Evolutionary conservation across 2,888 invertebrate species (phyloP), one percentile per base, ranked within the genome.

Genomic region (Ypsolopha sequella): DNA sequence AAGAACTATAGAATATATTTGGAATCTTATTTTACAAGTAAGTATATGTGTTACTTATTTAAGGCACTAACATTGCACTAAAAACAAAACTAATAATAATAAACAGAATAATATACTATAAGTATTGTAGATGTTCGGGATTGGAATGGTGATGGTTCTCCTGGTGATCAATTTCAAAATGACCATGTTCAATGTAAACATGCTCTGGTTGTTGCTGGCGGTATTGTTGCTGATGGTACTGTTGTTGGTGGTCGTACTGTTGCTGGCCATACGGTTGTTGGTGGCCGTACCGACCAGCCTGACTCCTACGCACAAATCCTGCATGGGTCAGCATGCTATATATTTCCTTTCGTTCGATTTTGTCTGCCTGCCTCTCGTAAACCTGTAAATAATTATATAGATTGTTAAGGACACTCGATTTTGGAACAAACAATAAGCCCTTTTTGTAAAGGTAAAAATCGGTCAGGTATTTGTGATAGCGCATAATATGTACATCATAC

Each of bases 321-420:
- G 91, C 91, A 67, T 91, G 91, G 1, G 89, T 88, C 47, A 91
- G 74, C 41, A 91, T 88, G 49, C 88, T 88, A 72, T 90, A 91
- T 56, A 91, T 91, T 66, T 90, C 88, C 47, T 80, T 77, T 14
- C 91, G 85, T n/a, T 90, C 73, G 46, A 91, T 89, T 55, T 85
- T 80, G 58, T 91, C 89, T 2, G 91, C 86, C 57, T 90, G 89
- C 35, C 91, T 77, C 45, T 88, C 84, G 58, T 74, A 81, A 3
- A 91, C 90, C 90, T 90, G 60, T 1, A 63, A 67, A 47, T 14
- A n/a, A 41, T 36, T 7, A 14, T 43, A 43, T 13, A 41, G n/a
- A n/a, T 41, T 7, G 11, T 41, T 10, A 6, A 7, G 13, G 14
- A 43, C 13, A 13, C 24, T 8, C 13, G 13, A 24, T 43, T 2